These are phyloP conservation scores for Cheirogaleus major DNA, from an alignment of 2,797 vertebrate species.

Conservation along the genomic window DNA sequence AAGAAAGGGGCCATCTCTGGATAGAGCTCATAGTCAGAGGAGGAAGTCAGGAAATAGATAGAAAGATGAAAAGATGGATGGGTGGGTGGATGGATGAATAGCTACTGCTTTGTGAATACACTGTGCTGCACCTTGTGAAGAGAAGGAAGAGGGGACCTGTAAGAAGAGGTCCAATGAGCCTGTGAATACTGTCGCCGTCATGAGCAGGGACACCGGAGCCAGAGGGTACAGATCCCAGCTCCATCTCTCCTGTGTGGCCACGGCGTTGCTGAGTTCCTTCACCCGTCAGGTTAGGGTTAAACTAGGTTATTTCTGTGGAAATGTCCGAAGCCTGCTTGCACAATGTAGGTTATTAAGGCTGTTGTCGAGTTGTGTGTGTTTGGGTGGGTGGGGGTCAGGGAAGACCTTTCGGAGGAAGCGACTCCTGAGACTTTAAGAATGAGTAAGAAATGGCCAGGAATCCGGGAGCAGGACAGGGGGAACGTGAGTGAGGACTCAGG, in stretches of 20 bases:
- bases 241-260: neutral
- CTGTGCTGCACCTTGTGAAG: accelerated
- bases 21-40: neutral
- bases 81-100: neutral
- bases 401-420: neutral
- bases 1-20: neutral
- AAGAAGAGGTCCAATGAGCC: neutral
- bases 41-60: neutral
- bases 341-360: neutral
- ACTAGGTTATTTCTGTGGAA: neutral
- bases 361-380: no score
- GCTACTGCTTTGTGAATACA: neutral
- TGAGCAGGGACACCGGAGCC: neutral
- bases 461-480: accelerated
- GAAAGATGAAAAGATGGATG: neutral
- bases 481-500: accelerated
- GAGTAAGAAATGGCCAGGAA: neutral
- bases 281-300: neutral
- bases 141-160: neutral
- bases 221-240: accelerated
- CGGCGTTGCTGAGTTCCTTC: accelerated
- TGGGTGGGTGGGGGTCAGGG: neutral
- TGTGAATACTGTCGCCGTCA: accelerated
- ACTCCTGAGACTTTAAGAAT: neutral
- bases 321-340: neutral